Evolutionary conservation across 2,113 vertebrate species (phyloP), one percentile per base, ranked within the genome.

Genomic region (Pluvianellus socialis): DNA sequence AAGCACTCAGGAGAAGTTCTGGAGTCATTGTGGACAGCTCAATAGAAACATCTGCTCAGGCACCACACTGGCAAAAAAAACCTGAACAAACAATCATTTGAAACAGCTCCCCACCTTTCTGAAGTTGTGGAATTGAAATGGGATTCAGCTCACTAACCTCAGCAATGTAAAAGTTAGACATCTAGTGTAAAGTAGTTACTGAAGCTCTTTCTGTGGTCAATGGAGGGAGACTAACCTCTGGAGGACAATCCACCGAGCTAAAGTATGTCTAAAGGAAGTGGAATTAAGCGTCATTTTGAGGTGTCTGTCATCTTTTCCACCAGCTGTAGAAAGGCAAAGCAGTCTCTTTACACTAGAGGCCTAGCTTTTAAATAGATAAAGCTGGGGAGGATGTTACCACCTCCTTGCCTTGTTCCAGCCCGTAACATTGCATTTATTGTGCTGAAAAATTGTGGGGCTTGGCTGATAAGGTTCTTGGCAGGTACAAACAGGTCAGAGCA

Each of bases 11-110:
- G 65, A 79, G 44, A 87, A 85, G 58, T 89, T 95, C 77, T 94
- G 81, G 40, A 90, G 61, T 68, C 56, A 53, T 59, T 94, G 81
- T 70, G 62, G 74, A 14, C 61, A 90, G 53, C 63, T 93, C 74
- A 79, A 52, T 58, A 85, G 70, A 87, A 96, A 87, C 74, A 93
- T 67, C 86, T 95, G 73, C 73, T 93, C 70, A 90, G 47, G 44
- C 50, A 72, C 77, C 90, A 33, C 45, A 50, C 7, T 68, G 40
- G 35, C 44, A 90, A 79, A 85, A 49, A 95, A 89, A 2, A 38
- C 38, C 38, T 0, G 1, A 91, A 74, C 21, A 75, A 84, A 67
- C 0, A 0, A 67, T 77, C 53, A 58, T 58, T 92, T 35, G 58
- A 74, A 27, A 27, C 68, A 79, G 21, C 5, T 91, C 40, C 20